A percentile compares a stretch with the other conserved stretches of the same genome.
Conservation (phyloP, 2,797 vertebrate genomes). For the Tachyglossus aculeatus region DNA sequence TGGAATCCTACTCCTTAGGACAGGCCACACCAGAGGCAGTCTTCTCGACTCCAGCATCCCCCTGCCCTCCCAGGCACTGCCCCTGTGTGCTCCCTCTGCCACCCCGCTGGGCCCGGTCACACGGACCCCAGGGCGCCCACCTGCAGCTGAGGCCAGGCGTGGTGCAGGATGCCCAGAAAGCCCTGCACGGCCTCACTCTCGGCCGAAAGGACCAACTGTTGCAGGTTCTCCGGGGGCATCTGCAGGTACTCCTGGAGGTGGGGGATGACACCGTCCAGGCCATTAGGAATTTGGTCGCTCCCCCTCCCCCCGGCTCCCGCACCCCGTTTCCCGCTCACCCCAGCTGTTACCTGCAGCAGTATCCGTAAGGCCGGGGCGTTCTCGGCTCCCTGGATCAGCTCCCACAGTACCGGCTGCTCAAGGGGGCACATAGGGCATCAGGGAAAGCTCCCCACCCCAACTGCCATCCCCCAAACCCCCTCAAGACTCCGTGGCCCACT, state of each 20-base stretch:
- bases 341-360: slow-evolving; percentile 82
- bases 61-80: neutral
- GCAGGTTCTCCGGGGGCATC: slow-evolving; percentile 85
- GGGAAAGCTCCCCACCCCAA: neutral
- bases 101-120: neutral
- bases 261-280: too few relatives aligned
- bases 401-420: slow-evolving; percentile 84
- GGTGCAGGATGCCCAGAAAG: slow-evolving; percentile 85
- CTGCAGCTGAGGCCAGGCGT: slow-evolving; percentile 84
- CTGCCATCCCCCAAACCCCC: too few relatives aligned
- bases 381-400: slow-evolving; percentile 84
- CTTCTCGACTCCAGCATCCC: neutral
- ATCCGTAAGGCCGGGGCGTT: slow-evolving; percentile 81
- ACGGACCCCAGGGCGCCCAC: slow-evolving; percentile 50
- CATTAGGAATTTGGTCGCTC: too few relatives aligned
- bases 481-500: too few relatives aligned
- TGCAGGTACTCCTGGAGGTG: slow-evolving; percentile 82
- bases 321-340: neutral
- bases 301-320: neutral
- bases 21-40: too few relatives aligned
- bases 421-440: neutral
- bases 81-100: neutral
- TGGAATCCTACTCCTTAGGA: too few relatives aligned
- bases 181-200: slow-evolving; percentile 83
- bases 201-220: slow-evolving; percentile 82